Evolutionary conservation across 2,888 invertebrate species (phyloP), one percentile per base, ranked within the genome.

Genomic region (Ptychoptera albimana): DNA sequence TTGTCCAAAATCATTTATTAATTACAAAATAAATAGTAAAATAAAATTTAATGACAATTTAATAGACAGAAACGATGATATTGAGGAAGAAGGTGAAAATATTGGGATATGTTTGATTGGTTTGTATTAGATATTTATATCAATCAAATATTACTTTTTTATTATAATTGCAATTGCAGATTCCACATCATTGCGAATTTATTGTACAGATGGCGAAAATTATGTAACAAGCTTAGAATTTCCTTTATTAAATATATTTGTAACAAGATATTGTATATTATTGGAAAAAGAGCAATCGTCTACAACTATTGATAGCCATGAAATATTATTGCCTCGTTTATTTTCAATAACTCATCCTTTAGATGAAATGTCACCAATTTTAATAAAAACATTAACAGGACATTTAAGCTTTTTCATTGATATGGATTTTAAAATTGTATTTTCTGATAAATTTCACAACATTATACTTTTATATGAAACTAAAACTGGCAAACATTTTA

Each of bases 261-360:
- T 77, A 1, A 87, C 85, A 53, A 81, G 80, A 56, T 87, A 79
- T 65, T 93, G 93, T 3, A 72, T 93, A 31, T 62, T 94, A 39
- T 67, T 94, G 50, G 91, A 92, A 62, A 82, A 82, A 51, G 73
- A 77, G 46, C 69, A 72, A 0, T 57, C 59, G 11, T 58, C 53
- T 38, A 57, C 63, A 1, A 51, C 58, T 10, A 54, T 65, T 29
- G 59, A 61, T 35, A 55, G 60, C 39, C 54, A 60, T 6, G 51
- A 58, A 36, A 68, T 73, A 42, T 67, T 70, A 0, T 69, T 84
- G 56, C 86, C 92, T 0, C 78, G 82, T 1, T 72, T 92, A 40
- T 94, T 87, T 62, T 88, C 89, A 8, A 65, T 94, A 46, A 73
- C 82, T 1, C 91, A 93, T 70, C 93, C 93, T 0, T 66, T 93